phyloP scores from a whole-genome alignment of 1,140 invertebrate species.

The Eurytemora carolleeae region DNA sequence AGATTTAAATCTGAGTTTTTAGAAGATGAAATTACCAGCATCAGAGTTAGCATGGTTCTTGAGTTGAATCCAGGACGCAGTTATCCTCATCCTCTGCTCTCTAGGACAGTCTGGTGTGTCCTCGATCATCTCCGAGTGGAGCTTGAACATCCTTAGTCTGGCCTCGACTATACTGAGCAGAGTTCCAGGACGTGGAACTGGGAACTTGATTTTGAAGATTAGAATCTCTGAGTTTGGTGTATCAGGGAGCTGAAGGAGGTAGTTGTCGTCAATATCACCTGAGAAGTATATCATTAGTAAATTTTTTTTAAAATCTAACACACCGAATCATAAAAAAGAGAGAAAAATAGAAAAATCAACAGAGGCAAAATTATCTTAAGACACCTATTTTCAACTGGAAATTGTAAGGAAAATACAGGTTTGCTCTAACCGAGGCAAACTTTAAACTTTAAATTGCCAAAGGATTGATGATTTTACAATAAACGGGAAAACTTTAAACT shows the following conservation, averaged over 20 bases:
- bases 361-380: background rate
- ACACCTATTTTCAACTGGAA: background rate
- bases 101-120: background rate
- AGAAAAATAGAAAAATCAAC: too few species aligned
- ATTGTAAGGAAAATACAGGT: too few species aligned
- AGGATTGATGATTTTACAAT: background rate
- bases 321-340: too few species aligned
- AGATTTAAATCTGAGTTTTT: too few species aligned
- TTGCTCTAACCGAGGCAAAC: too few species aligned
- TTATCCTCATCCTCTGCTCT: background rate
- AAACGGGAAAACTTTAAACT: too few species aligned
- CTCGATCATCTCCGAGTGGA: background rate
- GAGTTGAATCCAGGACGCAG: background rate
- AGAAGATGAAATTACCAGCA: background rate
- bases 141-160: background rate
- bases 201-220: background rate
- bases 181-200: background rate
- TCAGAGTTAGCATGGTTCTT: background rate
- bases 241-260: background rate
- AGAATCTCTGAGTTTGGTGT: background rate
- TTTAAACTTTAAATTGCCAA: background rate
- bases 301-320: background rate
- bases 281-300: background rate
- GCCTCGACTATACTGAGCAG: background rate
- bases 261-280: background rate